These are phyloP conservation scores for Volucella inflata DNA, from an alignment of 2,888 invertebrate genomes.

Conservation along the genomic window DNA sequence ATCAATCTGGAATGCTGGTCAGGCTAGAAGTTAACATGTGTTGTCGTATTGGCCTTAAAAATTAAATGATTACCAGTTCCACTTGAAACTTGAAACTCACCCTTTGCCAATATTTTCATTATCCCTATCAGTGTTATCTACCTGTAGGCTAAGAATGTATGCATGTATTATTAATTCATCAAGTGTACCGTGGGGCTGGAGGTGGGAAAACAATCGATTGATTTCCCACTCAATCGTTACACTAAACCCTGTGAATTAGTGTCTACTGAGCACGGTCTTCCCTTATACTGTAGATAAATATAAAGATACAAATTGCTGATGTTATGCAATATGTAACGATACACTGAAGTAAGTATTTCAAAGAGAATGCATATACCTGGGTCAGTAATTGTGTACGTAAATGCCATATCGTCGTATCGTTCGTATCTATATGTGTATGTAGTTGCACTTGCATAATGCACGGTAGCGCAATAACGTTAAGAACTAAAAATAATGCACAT, in stretches of 20 bases:
- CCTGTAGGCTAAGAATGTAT: not conserved
- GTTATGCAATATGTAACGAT: conserved; percentile 49
- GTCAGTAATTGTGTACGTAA: conserved; percentile 51
- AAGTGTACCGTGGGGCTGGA: not conserved
- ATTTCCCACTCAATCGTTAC: conserved; percentile 6
- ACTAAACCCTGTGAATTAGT: not conserved
- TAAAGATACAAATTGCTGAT: conserved; percentile 12
- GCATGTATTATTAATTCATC: too few species aligned
- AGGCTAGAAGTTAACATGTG: too few species aligned
- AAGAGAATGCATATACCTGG: conserved; percentile 12
- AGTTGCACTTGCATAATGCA: conserved; percentile 22
- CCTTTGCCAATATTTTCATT: not conserved
- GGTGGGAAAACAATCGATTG: conserved; percentile 1
- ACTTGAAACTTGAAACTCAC: not conserved
- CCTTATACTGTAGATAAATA: conserved; percentile 29
- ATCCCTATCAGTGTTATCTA: conserved; percentile 21
- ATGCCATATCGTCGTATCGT: not conserved
- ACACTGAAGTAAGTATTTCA: not conserved
- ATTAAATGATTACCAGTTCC: not conserved
- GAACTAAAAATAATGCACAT: conserved; percentile 58
- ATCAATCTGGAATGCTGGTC: too few species aligned
- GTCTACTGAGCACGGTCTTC: not conserved
- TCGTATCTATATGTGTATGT: conserved; percentile 34
- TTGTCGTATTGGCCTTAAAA: not conserved
- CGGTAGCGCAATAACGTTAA: conserved; percentile 60